Conservation (phyloP, 2,113 vertebrate genomes). For the Colaptes auratus region DNA sequence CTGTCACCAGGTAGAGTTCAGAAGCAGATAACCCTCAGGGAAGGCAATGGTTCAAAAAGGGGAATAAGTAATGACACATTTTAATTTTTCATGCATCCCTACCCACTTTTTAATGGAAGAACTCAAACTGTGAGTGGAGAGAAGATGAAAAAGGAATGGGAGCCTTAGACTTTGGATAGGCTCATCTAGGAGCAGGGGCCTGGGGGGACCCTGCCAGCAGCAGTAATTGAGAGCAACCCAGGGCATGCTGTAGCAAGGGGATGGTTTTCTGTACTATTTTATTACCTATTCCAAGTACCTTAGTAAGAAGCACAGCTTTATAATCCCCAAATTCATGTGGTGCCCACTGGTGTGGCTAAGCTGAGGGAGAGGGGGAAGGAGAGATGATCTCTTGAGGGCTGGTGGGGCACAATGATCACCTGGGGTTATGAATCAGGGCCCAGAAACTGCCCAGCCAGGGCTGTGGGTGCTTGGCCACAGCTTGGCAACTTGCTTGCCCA, state of each 20-base stretch:
- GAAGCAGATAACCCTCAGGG: constrained; percentile 41
- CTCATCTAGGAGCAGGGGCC: neutral
- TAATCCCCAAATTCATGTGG: fast-evolving
- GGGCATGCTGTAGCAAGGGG: neutral
- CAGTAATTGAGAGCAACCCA: fast-evolving
- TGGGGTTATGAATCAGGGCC: fast-evolving
- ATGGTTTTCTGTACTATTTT: neutral
- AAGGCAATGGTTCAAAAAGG: constrained; percentile 30
- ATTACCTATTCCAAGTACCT: neutral
- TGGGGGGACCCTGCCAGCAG: neutral
- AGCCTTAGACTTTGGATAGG: neutral
- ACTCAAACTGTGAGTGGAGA: neutral
- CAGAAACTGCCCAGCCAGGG: neutral
- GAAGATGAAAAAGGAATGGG: neutral
- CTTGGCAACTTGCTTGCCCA: fast-evolving
- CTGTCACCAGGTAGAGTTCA: constrained; percentile 43
- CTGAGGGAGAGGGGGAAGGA: neutral
- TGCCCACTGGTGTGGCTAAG: neutral
- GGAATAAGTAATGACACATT: constrained; percentile 54
- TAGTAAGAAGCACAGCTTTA: neutral
- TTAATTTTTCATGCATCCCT: constrained; percentile 54
- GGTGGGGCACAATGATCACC: neutral
- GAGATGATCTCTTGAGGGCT: neutral
- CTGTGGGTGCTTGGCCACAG: neutral
- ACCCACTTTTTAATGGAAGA: constrained; percentile 4